Conservation (phyloP, 2,797 vertebrate genomes). For the Heliangelus exortis region DNA sequence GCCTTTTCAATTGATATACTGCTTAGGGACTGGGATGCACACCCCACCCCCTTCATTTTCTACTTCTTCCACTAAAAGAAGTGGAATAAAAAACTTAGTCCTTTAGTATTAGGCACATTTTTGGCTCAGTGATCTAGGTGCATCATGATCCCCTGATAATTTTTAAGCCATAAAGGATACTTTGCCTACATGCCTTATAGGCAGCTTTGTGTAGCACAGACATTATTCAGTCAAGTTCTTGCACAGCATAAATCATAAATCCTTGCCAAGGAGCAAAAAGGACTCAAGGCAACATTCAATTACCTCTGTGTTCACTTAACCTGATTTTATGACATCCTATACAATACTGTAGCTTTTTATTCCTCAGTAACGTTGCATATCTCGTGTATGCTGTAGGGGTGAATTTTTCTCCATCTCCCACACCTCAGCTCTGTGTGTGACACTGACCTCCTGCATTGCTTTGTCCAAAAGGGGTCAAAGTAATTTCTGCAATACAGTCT, state of each 20-base stretch:
- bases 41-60: background rate
- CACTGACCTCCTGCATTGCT: background rate
- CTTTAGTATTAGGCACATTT: background rate
- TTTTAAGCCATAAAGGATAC: background rate
- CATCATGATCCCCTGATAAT: background rate
- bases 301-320: background rate
- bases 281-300: background rate
- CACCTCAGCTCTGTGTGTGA: background rate
- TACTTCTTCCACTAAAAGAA: background rate
- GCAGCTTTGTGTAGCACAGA: background rate
- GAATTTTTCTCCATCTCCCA: background rate
- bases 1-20: background rate
- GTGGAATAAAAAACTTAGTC: background rate
- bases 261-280: background rate
- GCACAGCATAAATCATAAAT: background rate
- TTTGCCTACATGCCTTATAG: background rate
- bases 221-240: background rate
- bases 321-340: background rate
- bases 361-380: rapidly evolving
- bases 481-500: background rate
- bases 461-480: background rate
- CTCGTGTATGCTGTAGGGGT: background rate
- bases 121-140: background rate
- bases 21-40: background rate
- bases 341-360: background rate